Evolutionary conservation across 1,140 invertebrate genomes (phyloP).

Genomic region (Medauroidea extradentata): DNA sequence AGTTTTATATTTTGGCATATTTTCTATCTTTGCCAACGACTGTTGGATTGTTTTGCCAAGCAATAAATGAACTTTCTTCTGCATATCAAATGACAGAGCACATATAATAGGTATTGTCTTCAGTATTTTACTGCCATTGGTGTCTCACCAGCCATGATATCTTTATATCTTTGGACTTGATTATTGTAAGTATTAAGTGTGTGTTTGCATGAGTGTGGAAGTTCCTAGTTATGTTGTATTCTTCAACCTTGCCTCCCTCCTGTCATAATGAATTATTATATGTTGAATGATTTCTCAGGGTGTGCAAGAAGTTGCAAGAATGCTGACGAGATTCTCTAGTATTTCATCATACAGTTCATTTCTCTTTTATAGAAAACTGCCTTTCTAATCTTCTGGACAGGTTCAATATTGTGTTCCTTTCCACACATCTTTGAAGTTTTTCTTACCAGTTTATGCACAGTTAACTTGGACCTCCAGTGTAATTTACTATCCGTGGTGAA

Average conservation of each 20-base stretch:
- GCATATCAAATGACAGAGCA: not conserved
- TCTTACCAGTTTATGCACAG: no score
- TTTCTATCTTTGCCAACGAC: not conserved
- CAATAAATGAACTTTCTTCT: not conserved
- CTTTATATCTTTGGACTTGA: not conserved
- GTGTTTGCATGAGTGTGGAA: conserved; percentile 3
- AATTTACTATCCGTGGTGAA: no score
- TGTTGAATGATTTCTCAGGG: not conserved
- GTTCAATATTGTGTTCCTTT: no score
- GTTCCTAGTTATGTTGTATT: not conserved
- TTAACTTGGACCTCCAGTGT: no score
- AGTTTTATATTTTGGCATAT: conserved; percentile 1
- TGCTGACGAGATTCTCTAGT: no score
- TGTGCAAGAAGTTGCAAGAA: not conserved
- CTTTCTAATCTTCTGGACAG: no score
- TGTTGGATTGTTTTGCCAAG: conserved; percentile 7
- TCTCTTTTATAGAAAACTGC: no score
- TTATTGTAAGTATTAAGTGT: conserved; percentile 6
- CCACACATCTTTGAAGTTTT: no score
- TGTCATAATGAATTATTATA: not conserved
- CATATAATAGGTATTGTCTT: conserved; percentile 12
- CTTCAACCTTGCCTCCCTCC: not conserved
- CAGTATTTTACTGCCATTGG: conserved; percentile 18
- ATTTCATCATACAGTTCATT: no score
- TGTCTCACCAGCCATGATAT: not conserved